A percentile compares a stretch with the other conserved stretches of the same genome.
Evolutionary conservation across 1,140 invertebrate genomes (phyloP).

Genomic region (Scaptomyza graminum): DNA sequence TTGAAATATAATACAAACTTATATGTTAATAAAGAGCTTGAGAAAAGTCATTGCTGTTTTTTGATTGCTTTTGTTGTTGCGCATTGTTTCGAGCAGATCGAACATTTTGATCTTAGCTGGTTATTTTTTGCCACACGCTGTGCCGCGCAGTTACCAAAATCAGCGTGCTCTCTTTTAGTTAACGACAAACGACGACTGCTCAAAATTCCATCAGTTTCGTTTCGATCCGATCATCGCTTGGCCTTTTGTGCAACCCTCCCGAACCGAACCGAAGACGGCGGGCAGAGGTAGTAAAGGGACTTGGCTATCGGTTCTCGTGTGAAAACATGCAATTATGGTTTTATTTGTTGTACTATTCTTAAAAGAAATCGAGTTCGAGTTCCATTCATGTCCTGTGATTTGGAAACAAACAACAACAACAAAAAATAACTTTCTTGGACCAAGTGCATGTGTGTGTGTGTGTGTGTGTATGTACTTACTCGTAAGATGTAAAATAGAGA

Average conservation of each 20-base stretch:
- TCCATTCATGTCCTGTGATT: not conserved
- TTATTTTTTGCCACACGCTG: no score
- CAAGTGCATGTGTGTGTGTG: no score
- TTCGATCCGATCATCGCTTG: no score
- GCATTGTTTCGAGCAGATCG: conserved; percentile 19
- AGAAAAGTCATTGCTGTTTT: not conserved
- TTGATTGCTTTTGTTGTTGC: conserved; percentile 12
- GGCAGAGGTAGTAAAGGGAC: not conserved
- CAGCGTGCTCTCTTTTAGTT: conserved; percentile 25
- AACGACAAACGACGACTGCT: no score
- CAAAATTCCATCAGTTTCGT: no score
- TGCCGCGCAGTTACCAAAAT: no score
- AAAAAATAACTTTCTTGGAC: conserved; percentile 18
- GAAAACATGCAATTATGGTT: conserved; percentile 79
- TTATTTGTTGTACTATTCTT: conserved; percentile 66
- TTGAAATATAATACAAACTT: not conserved
- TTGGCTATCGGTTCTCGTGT: conserved; percentile 71
- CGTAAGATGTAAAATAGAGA: no score
- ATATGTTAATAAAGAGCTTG: not conserved
- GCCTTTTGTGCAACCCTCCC: no score
- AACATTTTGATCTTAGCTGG: conserved; percentile 30
- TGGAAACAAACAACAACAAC: conserved; percentile 28
- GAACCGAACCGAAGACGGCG: no score
- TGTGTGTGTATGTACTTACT: no score
- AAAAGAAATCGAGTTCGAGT: conserved; percentile 16